Evolutionary conservation across 2,888 invertebrate species (phyloP).

Genomic region (Miltochrista miniata): DNA sequence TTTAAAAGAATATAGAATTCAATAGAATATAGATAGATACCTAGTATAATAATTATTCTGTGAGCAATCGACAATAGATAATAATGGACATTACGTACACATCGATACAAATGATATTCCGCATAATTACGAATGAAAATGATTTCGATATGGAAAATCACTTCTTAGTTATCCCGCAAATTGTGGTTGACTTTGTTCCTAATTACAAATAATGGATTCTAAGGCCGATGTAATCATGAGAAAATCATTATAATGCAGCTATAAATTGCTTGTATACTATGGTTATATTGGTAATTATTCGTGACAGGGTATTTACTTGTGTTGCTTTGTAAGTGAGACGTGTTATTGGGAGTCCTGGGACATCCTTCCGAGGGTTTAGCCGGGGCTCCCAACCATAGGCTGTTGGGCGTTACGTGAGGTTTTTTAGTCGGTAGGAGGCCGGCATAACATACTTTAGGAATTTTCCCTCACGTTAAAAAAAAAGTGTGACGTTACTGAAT

Average conservation of each 20-base stretch:
- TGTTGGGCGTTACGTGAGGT: too few relatives aligned
- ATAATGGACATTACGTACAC: not conserved
- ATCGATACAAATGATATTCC: too few relatives aligned
- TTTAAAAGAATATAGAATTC: conserved; percentile 12
- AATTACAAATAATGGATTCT: conserved; percentile 58
- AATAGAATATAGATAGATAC: too few relatives aligned
- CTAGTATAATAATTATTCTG: conserved; percentile 1
- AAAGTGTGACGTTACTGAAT: too few relatives aligned
- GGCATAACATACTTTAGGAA: too few relatives aligned
- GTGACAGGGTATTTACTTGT: conserved; percentile 25
- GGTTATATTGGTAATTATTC: conserved; percentile 43
- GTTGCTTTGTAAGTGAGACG: conserved; percentile 16
- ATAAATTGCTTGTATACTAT: conserved; percentile 55
- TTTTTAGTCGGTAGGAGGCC: too few relatives aligned
- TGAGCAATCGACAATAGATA: conserved; percentile 25
- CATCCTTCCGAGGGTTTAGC: too few relatives aligned
- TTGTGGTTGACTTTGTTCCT: conserved; percentile 50
- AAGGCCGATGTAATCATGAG: conserved; percentile 53
- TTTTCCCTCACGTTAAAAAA: too few relatives aligned
- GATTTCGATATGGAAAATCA: conserved; percentile 49
- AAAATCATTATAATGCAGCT: conserved; percentile 56
- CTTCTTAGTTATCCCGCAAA: conserved; percentile 32
- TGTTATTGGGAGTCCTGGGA: too few relatives aligned
- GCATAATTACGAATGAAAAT: conserved; percentile 45
- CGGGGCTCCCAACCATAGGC: too few relatives aligned